Evolutionary conservation across 2,113 vertebrate genomes (phyloP), one percentile per base, ranked within the genome.

Genomic region (Butastur rufipennis): DNA sequence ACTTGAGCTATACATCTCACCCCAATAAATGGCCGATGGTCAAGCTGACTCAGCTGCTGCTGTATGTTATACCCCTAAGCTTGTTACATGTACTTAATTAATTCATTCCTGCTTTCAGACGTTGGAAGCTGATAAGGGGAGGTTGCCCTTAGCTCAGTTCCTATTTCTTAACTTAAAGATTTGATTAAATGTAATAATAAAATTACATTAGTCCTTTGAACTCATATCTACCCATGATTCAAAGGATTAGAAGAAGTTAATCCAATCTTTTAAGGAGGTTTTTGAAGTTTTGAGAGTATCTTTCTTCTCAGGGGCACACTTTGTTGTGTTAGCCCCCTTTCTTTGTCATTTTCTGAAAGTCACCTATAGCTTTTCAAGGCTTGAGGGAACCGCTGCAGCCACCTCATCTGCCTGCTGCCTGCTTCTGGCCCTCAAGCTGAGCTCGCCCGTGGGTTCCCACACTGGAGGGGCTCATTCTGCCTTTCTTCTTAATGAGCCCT

Each of bases 161-260:
- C 93, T 95, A 93, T 96, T 89, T 88, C 81, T 95, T 93, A 95
- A 96, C 86, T 90, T 74, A 96, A 96, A 94, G 43, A 86, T 95
- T 96, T 95, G 77, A 96, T 96, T 96, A 92, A 92, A 90, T 88
- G 72, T 81, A 91, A 95, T 90, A 96, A 96, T 93, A 94, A 96
- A 97, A 97, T 94, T 96, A 85, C 85, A 80, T 94, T 96, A 96
- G 72, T 93, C 85, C 65, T 97, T 96, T 96, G 95, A 96, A 95
- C 91, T 95, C 83, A 3, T 75, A 95, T 94, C 95, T 90, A 53
- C 38, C 59, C 78, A 43, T 80, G 89, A 93, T 93, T 95, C 85
- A 93, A 89, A 78, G 83, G 67, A 80, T 95, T 91, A 93, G 68
- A 95, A 78, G n/a, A 93, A 90, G 73, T 84, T 90, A 97, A 96